These are phyloP conservation scores for Cistogaster globosa DNA, from an alignment of 2,888 invertebrate species.

Conservation along the genomic window DNA sequence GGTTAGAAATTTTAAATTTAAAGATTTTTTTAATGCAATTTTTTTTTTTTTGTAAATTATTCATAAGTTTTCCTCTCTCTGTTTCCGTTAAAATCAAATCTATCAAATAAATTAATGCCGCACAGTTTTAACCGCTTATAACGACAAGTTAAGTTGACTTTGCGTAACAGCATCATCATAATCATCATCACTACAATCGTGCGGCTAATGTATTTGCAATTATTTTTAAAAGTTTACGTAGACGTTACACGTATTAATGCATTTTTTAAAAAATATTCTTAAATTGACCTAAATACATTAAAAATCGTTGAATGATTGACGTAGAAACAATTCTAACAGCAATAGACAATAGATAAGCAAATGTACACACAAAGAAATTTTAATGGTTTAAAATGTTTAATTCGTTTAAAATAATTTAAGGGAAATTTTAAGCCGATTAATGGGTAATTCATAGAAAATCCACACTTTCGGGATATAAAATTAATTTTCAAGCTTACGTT, in stretches of 20 bases:
- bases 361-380: conserved; percentile 22
- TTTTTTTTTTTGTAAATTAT: too few species aligned
- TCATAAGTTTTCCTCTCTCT: too few species aligned
- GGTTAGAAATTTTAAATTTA: too few species aligned
- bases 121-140: not conserved
- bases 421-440: too few species aligned
- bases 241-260: not conserved
- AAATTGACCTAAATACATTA: conserved; percentile 56
- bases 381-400: not conserved
- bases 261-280: conserved; percentile 4
- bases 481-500: too few species aligned
- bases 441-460: too few species aligned
- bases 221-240: conserved; percentile 47
- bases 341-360: conserved; percentile 22
- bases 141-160: not conserved
- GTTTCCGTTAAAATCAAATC: not conserved
- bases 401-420: not conserved
- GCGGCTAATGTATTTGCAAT: conserved; percentile 35
- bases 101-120: not conserved
- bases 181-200: not conserved
- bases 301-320: conserved; percentile 50
- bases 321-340: conserved; percentile 28
- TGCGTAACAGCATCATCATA: not conserved
- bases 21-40: too few species aligned
- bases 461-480: too few species aligned